phyloP scores from a whole-genome alignment of 2,888 invertebrate genomes.

The Lithophane leautieri region DNA sequence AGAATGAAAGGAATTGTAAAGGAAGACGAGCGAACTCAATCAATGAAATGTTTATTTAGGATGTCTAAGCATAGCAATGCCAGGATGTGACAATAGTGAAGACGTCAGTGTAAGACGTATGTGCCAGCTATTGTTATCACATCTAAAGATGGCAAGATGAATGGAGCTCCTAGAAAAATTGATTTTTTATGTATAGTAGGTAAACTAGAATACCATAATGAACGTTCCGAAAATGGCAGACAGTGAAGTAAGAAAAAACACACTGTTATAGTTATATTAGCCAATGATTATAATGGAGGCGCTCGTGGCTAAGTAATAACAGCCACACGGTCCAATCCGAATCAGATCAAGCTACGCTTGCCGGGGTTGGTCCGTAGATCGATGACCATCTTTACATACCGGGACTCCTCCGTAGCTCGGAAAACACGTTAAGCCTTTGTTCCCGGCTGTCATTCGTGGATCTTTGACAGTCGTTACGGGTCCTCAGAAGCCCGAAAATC shows the following conservation, averaged over 20 bases:
- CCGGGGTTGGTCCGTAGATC: no score
- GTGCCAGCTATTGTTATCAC: conserved; percentile 5
- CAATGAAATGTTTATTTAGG: conserved; percentile 41
- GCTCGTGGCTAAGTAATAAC: no score
- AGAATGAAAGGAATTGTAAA: conserved; percentile 14
- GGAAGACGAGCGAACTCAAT: conserved; percentile 10
- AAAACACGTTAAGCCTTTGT: no score
- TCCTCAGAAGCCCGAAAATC: no score
- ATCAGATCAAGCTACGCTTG: no score
- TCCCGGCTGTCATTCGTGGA: no score
- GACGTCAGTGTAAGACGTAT: neutral
- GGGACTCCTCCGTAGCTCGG: no score
- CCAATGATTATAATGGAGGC: neutral
- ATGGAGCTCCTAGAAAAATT: neutral
- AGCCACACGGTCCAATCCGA: no score
- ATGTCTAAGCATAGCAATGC: conserved; percentile 29
- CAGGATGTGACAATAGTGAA: neutral
- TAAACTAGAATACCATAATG: neutral
- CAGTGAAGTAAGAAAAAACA: neutral
- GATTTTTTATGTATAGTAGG: no score
- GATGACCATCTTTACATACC: no score
- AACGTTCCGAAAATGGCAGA: neutral
- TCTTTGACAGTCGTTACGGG: no score
- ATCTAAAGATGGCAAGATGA: neutral
- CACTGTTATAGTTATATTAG: neutral